A percentile compares a stretch with the other conserved stretches of the same genome.
phyloP scores from a whole-genome alignment of 2,888 invertebrate species.

The Hydraecia micacea region DNA sequence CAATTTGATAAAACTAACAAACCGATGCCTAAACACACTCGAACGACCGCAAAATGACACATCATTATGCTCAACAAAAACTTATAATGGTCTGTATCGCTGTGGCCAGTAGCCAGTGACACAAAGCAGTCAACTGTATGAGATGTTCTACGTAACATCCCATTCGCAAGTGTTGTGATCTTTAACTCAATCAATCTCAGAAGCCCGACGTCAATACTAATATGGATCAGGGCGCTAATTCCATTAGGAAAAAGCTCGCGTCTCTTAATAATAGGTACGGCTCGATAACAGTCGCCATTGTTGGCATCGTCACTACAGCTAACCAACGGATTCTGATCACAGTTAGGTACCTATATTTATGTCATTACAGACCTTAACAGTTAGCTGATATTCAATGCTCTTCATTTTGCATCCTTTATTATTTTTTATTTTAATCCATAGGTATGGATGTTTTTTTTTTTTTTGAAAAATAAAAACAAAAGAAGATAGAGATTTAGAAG shows the following conservation, averaged over 20 bases:
- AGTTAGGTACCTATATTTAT: background rate
- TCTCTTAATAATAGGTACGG: no score
- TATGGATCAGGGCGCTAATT: background rate
- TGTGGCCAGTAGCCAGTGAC: constrained; percentile 1
- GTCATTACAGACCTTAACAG: background rate
- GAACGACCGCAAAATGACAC: constrained; percentile 57
- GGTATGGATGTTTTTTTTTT: no score
- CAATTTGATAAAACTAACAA: constrained; percentile 41
- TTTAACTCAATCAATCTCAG: background rate
- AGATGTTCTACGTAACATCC: background rate
- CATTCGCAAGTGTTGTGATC: background rate
- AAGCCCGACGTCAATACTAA: background rate
- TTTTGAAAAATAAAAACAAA: no score
- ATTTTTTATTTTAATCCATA: background rate
- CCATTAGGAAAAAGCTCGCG: background rate
- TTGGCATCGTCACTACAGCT: background rate
- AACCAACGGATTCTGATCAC: background rate
- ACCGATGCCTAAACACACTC: constrained; percentile 27
- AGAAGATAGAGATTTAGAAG: no score
- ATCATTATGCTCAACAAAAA: constrained; percentile 56
- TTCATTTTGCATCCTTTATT: background rate
- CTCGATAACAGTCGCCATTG: background rate
- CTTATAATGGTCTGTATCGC: constrained; percentile 29
- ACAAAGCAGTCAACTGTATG: background rate
- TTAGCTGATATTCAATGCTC: background rate